These are phyloP conservation scores for Ceryle rudis DNA, from an alignment of 2,797 vertebrate species.

Conservation along the genomic window DNA sequence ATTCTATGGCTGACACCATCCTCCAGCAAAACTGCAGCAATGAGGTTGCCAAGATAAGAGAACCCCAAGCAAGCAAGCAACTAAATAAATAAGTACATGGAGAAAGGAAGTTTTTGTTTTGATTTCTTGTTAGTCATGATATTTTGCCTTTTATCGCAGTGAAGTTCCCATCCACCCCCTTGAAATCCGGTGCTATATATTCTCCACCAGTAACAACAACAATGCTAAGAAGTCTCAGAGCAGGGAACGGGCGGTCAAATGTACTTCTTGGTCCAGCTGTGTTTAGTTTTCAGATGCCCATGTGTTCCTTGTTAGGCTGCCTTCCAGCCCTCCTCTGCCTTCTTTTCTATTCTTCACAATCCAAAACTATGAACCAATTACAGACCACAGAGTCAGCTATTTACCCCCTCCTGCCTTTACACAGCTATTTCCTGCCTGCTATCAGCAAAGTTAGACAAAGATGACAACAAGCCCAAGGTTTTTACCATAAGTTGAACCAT, in stretches of 20 bases:
- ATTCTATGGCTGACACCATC: neutral
- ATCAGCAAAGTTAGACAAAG: constrained; percentile 78
- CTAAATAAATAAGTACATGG: constrained; percentile 45
- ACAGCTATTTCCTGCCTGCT: constrained; percentile 83
- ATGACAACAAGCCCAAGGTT: constrained; percentile 75
- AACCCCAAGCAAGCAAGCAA: constrained; percentile 2
- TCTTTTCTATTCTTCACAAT: constrained; percentile 76
- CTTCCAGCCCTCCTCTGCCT: constrained; percentile 69
- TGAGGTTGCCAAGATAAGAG: constrained; percentile 38
- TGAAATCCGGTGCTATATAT: constrained; percentile 60
- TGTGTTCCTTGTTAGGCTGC: constrained; percentile 82
- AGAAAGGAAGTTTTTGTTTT: constrained; percentile 75
- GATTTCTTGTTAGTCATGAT: constrained; percentile 61
- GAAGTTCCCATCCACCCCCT: constrained; percentile 53
- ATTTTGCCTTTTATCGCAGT: constrained; percentile 40
- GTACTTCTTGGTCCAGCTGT: constrained; percentile 67
- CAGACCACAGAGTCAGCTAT: constrained; percentile 79
- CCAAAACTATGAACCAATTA: constrained; percentile 83
- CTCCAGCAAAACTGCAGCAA: neutral
- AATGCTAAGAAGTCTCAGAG: constrained; percentile 42
- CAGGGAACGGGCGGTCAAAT: constrained; percentile 49
- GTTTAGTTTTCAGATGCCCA: constrained; percentile 80
- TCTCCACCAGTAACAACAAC: constrained; percentile 60
- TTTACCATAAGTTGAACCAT: constrained; percentile 78
- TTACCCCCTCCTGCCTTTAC: constrained; percentile 77